These are phyloP conservation scores for Balaenoptera acutorostrata DNA, from an alignment of 2,113 vertebrate genomes.

Conservation along the genomic window DNA sequence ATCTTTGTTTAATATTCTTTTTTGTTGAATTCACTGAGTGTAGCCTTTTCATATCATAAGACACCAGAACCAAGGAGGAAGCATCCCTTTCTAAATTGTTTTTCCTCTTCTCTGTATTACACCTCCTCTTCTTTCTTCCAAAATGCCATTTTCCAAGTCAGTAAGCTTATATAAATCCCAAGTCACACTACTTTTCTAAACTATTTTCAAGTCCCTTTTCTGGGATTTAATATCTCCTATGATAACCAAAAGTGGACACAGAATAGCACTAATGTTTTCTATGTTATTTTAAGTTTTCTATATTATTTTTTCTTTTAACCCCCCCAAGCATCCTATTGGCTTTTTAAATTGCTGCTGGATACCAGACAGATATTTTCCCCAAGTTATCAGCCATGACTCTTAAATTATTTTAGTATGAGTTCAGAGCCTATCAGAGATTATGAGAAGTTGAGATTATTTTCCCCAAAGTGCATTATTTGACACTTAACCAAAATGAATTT, in stretches of 20 bases:
- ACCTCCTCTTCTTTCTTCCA: background rate
- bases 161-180: slow-evolving; percentile 13
- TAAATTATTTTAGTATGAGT: slow-evolving; percentile 55
- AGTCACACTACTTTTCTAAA: slow-evolving; percentile 29
- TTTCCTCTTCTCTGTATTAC: background rate
- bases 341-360: slow-evolving; percentile 54
- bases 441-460: slow-evolving; percentile 66
- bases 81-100: background rate
- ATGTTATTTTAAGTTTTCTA: slow-evolving; percentile 52
- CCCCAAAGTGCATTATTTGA: slow-evolving; percentile 66
- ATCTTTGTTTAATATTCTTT: background rate
- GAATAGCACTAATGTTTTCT: slow-evolving; percentile 64
- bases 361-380: slow-evolving; percentile 58
- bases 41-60: background rate
- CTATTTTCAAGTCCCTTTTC: slow-evolving; percentile 42
- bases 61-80: background rate
- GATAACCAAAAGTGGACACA: slow-evolving; percentile 59
- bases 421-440: slow-evolving; percentile 63
- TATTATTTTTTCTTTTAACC: slow-evolving; percentile 39
- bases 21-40: background rate
- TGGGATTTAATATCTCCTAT: slow-evolving; percentile 45
- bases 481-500: slow-evolving; percentile 72
- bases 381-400: slow-evolving; percentile 61
- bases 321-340: slow-evolving; percentile 51
- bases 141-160: slow-evolving; percentile 38